Evolutionary conservation across 2,113 vertebrate species (phyloP).

Genomic region (Perca flavescens): DNA sequence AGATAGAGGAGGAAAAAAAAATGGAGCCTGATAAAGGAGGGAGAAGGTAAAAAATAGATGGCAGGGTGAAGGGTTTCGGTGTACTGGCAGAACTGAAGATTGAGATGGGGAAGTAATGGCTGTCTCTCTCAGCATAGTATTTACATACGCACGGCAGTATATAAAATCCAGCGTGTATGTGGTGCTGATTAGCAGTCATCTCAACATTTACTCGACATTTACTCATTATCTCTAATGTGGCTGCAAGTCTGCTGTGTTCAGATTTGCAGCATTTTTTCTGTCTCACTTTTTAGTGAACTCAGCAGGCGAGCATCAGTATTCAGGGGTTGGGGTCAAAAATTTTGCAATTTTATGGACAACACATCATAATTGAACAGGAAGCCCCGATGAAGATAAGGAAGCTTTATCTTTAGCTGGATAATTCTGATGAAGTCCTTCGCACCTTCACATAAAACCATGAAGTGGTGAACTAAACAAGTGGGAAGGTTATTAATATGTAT

Average conservation of each 20-base stretch:
- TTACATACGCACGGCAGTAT: constrained; percentile 6
- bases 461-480: constrained; percentile 4
- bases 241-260: constrained; percentile 49
- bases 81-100: constrained; percentile 9
- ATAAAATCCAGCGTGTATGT: background rate
- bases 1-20: constrained; percentile 34
- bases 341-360: constrained; percentile 27
- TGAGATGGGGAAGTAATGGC: constrained; percentile 47
- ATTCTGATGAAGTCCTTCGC: constrained; percentile 24
- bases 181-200: constrained; percentile 52
- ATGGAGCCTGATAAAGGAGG: constrained; percentile 23
- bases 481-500: background rate
- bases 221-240: constrained; percentile 61
- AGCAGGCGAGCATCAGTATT: background rate
- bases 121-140: constrained; percentile 11
- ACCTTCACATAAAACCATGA: constrained; percentile 27
- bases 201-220: constrained; percentile 41
- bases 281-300: constrained; percentile 41
- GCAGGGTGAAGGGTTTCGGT: constrained; percentile 3
- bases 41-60: constrained; percentile 27
- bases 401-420: constrained; percentile 45
- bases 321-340: constrained; percentile 2
- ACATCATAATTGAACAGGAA: constrained; percentile 52
- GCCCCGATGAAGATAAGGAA: constrained; percentile 38
- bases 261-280: constrained; percentile 22